Conservation (phyloP, 2,888 invertebrate genomes). For the Timandra comae region DNA sequence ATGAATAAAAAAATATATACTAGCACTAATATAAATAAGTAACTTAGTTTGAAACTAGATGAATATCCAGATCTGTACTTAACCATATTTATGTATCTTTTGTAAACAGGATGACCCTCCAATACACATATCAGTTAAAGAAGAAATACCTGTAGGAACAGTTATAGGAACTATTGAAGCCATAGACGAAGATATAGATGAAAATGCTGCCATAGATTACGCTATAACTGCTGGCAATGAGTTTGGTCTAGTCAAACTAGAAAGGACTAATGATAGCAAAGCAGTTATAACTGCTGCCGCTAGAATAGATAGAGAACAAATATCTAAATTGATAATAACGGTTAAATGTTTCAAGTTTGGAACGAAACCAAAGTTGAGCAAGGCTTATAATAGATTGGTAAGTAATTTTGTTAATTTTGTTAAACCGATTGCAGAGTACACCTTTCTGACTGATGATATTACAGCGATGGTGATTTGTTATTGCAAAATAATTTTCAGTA, state of each 20-base stretch:
- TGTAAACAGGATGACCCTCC: conserved; percentile 82
- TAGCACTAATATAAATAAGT: no score
- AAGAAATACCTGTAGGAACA: conserved; percentile 81
- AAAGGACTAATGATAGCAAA: conserved; percentile 79
- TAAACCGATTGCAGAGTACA: no score
- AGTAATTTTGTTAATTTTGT: conserved; percentile 22
- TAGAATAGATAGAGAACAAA: conserved; percentile 80
- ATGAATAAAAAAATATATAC: no score
- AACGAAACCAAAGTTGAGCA: conserved; percentile 53
- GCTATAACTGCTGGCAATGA: conserved; percentile 85
- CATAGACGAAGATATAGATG: conserved; percentile 84
- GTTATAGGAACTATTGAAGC: conserved; percentile 82
- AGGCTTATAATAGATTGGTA: conserved; percentile 79
- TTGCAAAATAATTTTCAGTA: no score
- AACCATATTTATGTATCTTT: no score
- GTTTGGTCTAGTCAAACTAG: conserved; percentile 77
- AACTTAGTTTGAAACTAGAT: no score
- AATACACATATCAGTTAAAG: conserved; percentile 77
- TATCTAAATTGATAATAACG: conserved; percentile 77
- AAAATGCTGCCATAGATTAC: conserved; percentile 86
- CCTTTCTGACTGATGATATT: no score
- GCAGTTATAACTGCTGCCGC: conserved; percentile 78
- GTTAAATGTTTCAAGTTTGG: conserved; percentile 82
- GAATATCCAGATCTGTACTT: no score
- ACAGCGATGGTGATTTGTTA: no score